Evolutionary conservation across 1,140 invertebrate genomes (phyloP).

Genomic region (honey bee (Apis mellifera)): Amel_HAv3.1 CM009931.2:19672001-19672500

Average conservation of each 20-base stretch:
- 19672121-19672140: constrained; percentile 74
- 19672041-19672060: constrained; percentile 76
- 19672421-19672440: not conserved
- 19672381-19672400: too few species aligned
- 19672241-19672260: not conserved
- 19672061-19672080: constrained; percentile 77
- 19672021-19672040: constrained; percentile 74
- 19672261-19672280: not conserved
- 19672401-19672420: not conserved
- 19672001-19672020: constrained; percentile 81
- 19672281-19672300: not conserved
- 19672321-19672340: not conserved
- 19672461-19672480: not conserved
- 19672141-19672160: constrained; percentile 71
- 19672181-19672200: not conserved
- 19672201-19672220: constrained; percentile 37
- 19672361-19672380: not conserved
- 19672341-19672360: not conserved
- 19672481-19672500: not conserved
- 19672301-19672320: not conserved
- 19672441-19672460: constrained; percentile 60
- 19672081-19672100: constrained; percentile 78
- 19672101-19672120: constrained; percentile 64
- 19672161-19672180: constrained; percentile 62
- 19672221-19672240: constrained; percentile 22